A percentile compares a stretch with the other conserved stretches of the same genome.
phyloP scores from a whole-genome alignment of 1,140 invertebrate genomes.

The Drosophila ananassae region DNA sequence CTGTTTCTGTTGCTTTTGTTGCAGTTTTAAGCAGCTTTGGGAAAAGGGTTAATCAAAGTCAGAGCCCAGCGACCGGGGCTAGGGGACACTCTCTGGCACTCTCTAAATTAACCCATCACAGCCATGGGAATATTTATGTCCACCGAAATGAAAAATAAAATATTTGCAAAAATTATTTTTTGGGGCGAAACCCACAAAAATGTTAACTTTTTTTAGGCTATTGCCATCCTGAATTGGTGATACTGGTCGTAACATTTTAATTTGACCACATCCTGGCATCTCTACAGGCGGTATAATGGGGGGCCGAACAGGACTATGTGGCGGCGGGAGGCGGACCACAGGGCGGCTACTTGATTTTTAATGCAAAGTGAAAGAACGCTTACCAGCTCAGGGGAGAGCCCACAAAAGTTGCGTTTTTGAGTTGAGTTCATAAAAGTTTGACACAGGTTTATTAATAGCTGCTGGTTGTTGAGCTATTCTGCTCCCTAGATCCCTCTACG shows the following conservation, averaged over 20 bases:
- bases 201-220: background rate
- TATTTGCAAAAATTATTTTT: slow-evolving; percentile 13
- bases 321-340: slow-evolving; percentile 17
- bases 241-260: slow-evolving; percentile 15
- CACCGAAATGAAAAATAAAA: slow-evolving; percentile 7
- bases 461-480: slow-evolving; percentile 58
- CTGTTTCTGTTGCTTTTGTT: slow-evolving; percentile 39
- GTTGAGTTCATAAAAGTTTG: slow-evolving; percentile 71
- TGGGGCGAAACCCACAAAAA: background rate
- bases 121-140: slow-evolving; percentile 11
- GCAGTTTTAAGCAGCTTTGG: slow-evolving; percentile 75
- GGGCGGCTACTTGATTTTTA: slow-evolving; percentile 55
- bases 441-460: slow-evolving; percentile 78
- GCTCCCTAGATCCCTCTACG: background rate
- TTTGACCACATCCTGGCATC: slow-evolving; percentile 8
- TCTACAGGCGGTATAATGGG: slow-evolving; percentile 34
- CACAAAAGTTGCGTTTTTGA: slow-evolving; percentile 53
- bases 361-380: slow-evolving; percentile 35
- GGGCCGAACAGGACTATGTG: slow-evolving; percentile 7
- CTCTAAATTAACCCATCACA: slow-evolving; percentile 44
- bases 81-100: slow-evolving; percentile 23
- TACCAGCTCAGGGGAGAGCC: slow-evolving; percentile 18
- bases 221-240: slow-evolving; percentile 4
- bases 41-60: slow-evolving; percentile 69
- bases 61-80: background rate